These are phyloP conservation scores for Nicator chloris DNA, from an alignment of 2,113 vertebrate species.

Conservation along the genomic window DNA sequence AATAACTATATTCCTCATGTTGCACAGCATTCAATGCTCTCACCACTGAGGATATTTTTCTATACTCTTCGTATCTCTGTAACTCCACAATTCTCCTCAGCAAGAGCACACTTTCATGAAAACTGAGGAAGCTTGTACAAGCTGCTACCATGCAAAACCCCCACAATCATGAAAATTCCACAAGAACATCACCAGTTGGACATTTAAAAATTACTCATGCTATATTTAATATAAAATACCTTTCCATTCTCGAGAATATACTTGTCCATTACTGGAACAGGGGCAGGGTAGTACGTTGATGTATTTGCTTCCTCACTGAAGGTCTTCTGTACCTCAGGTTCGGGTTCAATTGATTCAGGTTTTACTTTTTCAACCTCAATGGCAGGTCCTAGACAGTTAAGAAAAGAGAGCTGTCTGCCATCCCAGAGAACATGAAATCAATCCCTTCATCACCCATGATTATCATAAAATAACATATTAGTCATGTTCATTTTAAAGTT, in stretches of 20 bases:
- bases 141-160: background rate
- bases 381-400: slow-evolving; percentile 79
- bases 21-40: background rate
- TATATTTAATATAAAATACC: slow-evolving; percentile 72
- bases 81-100: background rate
- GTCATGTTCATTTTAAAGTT: background rate
- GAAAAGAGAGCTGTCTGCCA: slow-evolving; percentile 79
- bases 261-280: slow-evolving; percentile 83
- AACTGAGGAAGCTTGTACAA: background rate
- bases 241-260: slow-evolving; percentile 86
- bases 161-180: background rate
- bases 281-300: slow-evolving; percentile 79
- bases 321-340: slow-evolving; percentile 78
- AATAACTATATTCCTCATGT: background rate
- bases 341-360: slow-evolving; percentile 77
- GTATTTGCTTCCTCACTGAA: slow-evolving; percentile 83
- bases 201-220: slow-evolving; percentile 32
- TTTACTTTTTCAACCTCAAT: slow-evolving; percentile 83
- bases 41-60: background rate
- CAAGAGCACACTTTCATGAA: background rate
- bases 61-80: background rate
- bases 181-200: background rate
- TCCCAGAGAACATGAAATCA: slow-evolving; percentile 68
- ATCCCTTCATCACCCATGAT: slow-evolving; percentile 58
- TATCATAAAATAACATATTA: slow-evolving; percentile 60